Evolutionary conservation across 2,797 vertebrate species (phyloP).

Genomic region (Chloroceryle inda): DNA sequence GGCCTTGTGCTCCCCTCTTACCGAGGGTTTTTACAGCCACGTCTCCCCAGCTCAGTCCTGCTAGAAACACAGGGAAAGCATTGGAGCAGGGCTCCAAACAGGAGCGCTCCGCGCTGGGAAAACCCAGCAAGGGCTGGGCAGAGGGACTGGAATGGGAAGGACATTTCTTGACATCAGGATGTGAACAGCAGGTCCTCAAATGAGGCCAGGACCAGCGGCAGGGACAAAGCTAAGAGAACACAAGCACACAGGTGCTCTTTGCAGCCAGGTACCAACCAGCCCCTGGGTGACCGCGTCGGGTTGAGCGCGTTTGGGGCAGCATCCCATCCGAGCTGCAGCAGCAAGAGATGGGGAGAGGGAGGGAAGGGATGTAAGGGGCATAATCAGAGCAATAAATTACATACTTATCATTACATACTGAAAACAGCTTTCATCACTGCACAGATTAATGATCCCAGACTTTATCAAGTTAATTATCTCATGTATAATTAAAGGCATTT

Average conservation of each 20-base stretch:
- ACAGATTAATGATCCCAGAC: conserved; percentile 30
- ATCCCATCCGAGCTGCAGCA: not conserved
- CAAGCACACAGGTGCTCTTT: not conserved
- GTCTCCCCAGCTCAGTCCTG: not conserved
- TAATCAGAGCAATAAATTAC: conserved; percentile 19
- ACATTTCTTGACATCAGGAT: not conserved
- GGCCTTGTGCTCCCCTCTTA: not conserved
- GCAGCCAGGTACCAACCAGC: not conserved
- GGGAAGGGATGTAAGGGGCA: not conserved
- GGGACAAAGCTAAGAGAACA: not conserved
- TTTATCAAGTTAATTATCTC: conserved; percentile 65
- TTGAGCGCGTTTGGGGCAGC: not conserved
- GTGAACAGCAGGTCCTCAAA: not conserved
- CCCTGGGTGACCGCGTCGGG: accelerated
- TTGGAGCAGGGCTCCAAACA: not conserved
- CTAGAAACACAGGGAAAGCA: not conserved
- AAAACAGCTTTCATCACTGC: conserved; percentile 31
- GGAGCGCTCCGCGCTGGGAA: not conserved
- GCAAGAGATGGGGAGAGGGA: not conserved
- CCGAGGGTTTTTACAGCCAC: not conserved
- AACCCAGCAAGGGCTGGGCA: not conserved
- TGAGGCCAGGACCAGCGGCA: not conserved
- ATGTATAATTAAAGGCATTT: conserved; percentile 59
- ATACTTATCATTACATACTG: not conserved
- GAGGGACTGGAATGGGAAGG: not conserved